phyloP scores from a whole-genome alignment of 2,888 invertebrate species.

The Serripes groenlandicus region DNA sequence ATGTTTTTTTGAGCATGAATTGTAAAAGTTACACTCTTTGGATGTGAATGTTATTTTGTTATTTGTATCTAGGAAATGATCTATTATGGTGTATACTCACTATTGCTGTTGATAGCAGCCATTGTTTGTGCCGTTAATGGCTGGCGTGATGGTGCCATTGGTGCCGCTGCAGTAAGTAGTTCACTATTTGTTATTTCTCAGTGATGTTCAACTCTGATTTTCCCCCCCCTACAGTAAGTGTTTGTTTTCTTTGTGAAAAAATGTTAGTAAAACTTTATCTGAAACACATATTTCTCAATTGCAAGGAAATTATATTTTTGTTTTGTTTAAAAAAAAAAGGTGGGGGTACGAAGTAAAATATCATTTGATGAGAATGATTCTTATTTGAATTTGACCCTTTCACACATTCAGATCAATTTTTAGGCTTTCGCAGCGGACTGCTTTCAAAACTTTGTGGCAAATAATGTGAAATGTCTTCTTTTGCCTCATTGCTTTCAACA shows the following conservation, averaged over 20 bases:
- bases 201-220: slow-evolving; percentile 13
- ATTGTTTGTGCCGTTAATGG: slow-evolving; percentile 67
- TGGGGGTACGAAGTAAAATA: too few relatives aligned
- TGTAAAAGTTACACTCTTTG: neutral
- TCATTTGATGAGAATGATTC: too few relatives aligned
- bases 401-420: neutral
- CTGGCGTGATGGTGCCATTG: slow-evolving; percentile 57
- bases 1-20: neutral
- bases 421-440: neutral
- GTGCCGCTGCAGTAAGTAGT: slow-evolving; percentile 74
- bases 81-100: slow-evolving; percentile 70
- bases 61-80: slow-evolving; percentile 69
- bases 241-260: too few relatives aligned
- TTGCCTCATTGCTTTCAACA: neutral
- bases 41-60: neutral
- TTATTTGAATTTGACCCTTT: neutral
- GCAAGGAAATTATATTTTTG: too few relatives aligned
- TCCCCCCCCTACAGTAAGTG: too few relatives aligned
- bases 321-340: too few relatives aligned
- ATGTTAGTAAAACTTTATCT: too few relatives aligned
- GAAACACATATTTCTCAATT: too few relatives aligned
- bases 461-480: neutral
- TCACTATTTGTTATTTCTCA: neutral
- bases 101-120: slow-evolving; percentile 70
- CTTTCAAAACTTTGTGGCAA: neutral